Evolutionary conservation across 2,797 vertebrate genomes (phyloP).

Genomic region (Synanceia verrucosa): DNA sequence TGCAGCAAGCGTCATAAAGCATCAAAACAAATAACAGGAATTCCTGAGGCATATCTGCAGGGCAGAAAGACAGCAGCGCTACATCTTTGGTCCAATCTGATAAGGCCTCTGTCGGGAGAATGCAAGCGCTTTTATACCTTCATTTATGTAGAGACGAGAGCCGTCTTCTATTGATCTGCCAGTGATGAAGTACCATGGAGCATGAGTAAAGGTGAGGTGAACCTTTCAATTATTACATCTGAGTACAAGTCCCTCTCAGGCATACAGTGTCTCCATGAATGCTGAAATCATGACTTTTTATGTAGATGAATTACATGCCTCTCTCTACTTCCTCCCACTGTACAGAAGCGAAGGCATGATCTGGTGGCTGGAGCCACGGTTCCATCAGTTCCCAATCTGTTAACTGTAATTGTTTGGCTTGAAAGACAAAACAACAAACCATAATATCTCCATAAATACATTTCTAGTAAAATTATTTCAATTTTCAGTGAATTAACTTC

Average conservation of each 20-base stretch:
- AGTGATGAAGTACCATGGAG: slow-evolving; percentile 30
- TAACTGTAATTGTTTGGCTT: neutral
- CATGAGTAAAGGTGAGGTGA: slow-evolving; percentile 37
- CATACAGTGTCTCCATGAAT: neutral
- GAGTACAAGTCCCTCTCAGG: slow-evolving; percentile 5
- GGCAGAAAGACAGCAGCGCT: slow-evolving; percentile 27
- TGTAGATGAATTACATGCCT: neutral
- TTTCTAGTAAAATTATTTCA: neutral
- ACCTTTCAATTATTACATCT: slow-evolving; percentile 39
- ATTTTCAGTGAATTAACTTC: too few species aligned
- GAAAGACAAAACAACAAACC: neutral
- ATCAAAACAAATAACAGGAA: slow-evolving; percentile 44
- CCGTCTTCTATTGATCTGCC: slow-evolving; percentile 58
- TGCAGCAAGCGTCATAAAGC: slow-evolving; percentile 30
- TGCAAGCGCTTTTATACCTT: slow-evolving; percentile 29
- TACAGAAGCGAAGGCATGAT: neutral
- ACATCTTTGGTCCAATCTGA: slow-evolving; percentile 37
- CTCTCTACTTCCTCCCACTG: neutral
- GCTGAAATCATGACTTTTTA: neutral
- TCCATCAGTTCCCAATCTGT: neutral
- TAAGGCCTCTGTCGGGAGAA: slow-evolving; percentile 29
- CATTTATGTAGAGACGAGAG: slow-evolving; percentile 32
- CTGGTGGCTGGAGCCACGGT: too few species aligned
- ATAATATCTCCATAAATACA: neutral
- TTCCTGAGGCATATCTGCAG: slow-evolving; percentile 36